Base-by-base conservation (phyloP, 2,888 invertebrate species). In the Masnerella sp. region DNA sequence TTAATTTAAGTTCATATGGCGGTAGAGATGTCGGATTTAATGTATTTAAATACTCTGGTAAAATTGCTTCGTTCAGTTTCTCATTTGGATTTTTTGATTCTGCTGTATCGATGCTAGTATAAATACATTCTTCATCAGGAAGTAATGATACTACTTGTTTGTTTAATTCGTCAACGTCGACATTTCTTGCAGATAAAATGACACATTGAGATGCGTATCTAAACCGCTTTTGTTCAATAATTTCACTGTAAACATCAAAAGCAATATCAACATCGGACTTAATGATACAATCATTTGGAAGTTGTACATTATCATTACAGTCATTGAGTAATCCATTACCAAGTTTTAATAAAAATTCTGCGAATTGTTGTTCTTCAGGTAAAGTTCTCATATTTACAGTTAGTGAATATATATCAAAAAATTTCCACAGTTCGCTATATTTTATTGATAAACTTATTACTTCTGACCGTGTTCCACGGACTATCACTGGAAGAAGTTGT, bases 371-470 rank as follows among this genome's bases (percentile, higher is more conserved):
- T 70, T 77, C 69, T 18, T 68, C 45, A 4, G 56, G 65, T 58
- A 74, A 58, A 34, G 51, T 28, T 34, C 68, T 22, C 71, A 76
- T 77, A 47, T 75, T 77, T 45, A 69, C 11, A 17, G 64, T 79
- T 8, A 80, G 52, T 8, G 74, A 54, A 47, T 65, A 68, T 15
- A 67, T 74, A 2, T 9, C 2, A 25, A 79, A 78, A 38, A 67
- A 3, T 49, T 11, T 28, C 77, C 72, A 77, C 18, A 78, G 14
- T 14, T 17, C 18, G 71, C 76, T 76, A 45, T 47, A 62, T 52
- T 78, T 79, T 7, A 79, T 77, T 12, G 74, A 76, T 17, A 77
- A 32, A 73, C 71, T 73, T 5, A 79, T 25, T 25, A 34, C 43
- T 61, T 47, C 68, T 32, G 38, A 42, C 15, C 59, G 65, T 11